Evolutionary conservation across 2,113 vertebrate species (phyloP), one percentile per base, ranked within the genome.

Genomic region (Halichoeres trimaculatus): DNA sequence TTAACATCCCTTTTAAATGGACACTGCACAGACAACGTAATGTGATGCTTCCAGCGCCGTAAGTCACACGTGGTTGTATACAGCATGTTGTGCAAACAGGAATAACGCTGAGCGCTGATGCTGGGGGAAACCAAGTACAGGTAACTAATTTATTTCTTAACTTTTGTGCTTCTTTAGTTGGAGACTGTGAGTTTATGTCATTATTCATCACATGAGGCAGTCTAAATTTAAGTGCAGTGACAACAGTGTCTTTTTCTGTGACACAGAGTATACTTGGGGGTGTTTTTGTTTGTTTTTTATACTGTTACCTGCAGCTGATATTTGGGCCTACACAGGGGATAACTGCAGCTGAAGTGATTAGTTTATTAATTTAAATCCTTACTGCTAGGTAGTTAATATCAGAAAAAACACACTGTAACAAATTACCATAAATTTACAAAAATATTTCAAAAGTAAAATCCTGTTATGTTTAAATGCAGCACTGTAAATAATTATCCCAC

Each of bases 1-100:
- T 88, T 83, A 89, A 89, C 90, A 90, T 80, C 78, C 78, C 65
- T 80, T 83, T 60, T 47, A 75, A 81, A 67, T 66, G 63, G 70
- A 81, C 78, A 45, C 72, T 6, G 1, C 61, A 89, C 85, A 47
- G 83, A 90, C 86, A 47, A 2, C 3, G 89, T 81, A 93, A 90
- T 8, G 1, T 3, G 79, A 91, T 68, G 41, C 85, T n/a, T 52
- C 47, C 38, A 35, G 20, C 55, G 70, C 58, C 70, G 57, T 55
- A 14, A 85, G 81, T 80, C 78, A 61, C 78, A 65, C 84, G 41
- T 80, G 71, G 65, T 17, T 30, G 73, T 83, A 73, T 86, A 80
- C 80, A 55, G 76, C 73, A 59, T 78, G 70, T 74, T 84, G 61
- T 59, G 73, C 70, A 88, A 84, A 87, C 77, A 79, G 63, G 40